Evolutionary conservation across 64 coral and sea anemone species (phyloP).

Genomic region (Pachyseris speciosa): DNA sequence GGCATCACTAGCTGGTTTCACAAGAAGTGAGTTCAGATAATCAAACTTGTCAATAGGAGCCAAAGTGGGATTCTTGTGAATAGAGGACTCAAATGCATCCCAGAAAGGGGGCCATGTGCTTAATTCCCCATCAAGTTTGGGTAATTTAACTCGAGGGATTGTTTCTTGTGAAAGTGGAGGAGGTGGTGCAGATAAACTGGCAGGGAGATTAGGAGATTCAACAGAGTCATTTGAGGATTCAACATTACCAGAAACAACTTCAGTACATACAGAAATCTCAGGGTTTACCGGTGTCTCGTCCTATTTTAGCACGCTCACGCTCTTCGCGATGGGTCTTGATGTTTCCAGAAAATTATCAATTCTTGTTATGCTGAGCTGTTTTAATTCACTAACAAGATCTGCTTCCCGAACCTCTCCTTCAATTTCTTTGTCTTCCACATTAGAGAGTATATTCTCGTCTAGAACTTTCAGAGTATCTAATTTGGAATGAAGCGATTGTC

Average conservation of each 20-base stretch:
- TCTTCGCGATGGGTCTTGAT: neutral
- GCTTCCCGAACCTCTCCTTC: neutral
- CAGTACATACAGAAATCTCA: no score
- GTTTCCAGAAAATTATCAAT: neutral
- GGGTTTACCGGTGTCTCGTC: neutral
- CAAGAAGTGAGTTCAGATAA: no score
- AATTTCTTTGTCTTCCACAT: no score
- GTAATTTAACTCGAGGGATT: neutral
- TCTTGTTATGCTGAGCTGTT: neutral
- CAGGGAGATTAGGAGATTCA: no score
- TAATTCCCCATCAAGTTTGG: neutral
- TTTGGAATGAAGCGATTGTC: neutral
- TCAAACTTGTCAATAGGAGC: no score
- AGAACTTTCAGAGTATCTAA: neutral
- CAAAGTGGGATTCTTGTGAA: no score
- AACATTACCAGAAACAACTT: neutral
- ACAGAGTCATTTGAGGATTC: neutral
- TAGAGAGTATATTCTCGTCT: no score
- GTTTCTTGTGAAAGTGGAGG: neutral
- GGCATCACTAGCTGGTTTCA: neutral
- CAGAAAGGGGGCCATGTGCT: neutral
- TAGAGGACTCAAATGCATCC: neutral
- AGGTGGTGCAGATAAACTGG: neutral
- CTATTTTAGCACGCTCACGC: neutral
- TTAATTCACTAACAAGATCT: constrained; percentile 4